Conservation (phyloP, 2,797 vertebrate genomes). For the Onychomys arenicola region DNA sequence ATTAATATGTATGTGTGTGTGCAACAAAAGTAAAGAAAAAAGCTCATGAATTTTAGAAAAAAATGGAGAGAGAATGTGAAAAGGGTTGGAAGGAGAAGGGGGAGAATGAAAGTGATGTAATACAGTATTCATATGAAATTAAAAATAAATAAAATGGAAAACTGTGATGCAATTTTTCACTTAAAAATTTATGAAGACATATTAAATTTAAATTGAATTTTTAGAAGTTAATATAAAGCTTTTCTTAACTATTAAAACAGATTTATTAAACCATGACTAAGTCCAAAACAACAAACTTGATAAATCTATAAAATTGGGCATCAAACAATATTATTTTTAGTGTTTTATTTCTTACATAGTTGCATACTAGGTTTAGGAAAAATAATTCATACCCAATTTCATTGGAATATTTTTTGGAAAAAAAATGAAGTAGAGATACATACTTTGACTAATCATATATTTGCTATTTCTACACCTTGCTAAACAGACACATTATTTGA, state of each 20-base stretch:
- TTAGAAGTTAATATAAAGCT: background rate
- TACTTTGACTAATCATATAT: background rate
- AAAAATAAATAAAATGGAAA: background rate
- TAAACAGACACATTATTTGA: background rate
- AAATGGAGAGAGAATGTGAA: background rate
- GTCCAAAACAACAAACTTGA: background rate
- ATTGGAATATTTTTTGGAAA: background rate
- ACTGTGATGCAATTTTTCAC: background rate
- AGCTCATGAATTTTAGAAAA: background rate
- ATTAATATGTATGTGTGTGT: background rate
- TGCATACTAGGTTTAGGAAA: background rate
- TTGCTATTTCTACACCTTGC: background rate
- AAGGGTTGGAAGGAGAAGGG: background rate
- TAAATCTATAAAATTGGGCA: background rate
- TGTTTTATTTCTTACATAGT: background rate
- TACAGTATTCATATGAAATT: background rate
- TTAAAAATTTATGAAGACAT: background rate
- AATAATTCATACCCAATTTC: background rate
- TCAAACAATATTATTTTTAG: background rate
- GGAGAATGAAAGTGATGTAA: background rate
- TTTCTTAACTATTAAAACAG: background rate
- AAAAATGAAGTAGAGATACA: background rate
- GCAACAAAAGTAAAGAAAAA: background rate
- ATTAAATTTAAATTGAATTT: background rate
- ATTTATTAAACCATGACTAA: background rate